Evolutionary conservation across 2,113 vertebrate genomes (phyloP), one percentile per base, ranked within the genome.

Genomic region (Tetrao urogallus): DNA sequence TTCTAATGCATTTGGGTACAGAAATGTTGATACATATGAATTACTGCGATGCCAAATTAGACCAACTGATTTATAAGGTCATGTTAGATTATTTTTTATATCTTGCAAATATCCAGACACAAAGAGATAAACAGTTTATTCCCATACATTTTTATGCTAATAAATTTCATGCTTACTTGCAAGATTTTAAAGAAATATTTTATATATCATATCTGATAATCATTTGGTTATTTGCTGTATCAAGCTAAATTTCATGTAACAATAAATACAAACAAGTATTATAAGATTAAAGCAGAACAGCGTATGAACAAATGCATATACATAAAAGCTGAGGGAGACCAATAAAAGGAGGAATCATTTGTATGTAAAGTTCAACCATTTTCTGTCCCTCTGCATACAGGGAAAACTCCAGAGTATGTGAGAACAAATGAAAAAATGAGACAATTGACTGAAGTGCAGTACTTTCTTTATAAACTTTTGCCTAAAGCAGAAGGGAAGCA

Each of bases 151-250:
- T 82, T 92, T 70, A 66, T 45, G 54, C 11, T 84, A 93, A 89
- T 43, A 18, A 92, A 76, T 91, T 89, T 56, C 47, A 85, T 1
- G 1, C 11, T 92, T 84, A 34, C n/a, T 85, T 82, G 34, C 10
- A 89, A 87, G 28, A 61, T 89, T 92, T 80, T 8, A 61, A 92
- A 61, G 64, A 87, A 75, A 64, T 89, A 91, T 60, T 80, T 87
- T 91, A 56, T 79, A 63, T 11, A 77, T 66, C 1, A 2, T 56
- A 61, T 17, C 34, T 92, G 56, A 83, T 71, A 82, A 82, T 60
- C 15, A 70, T 87, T 77, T 85, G 32, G 38, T 52, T 93, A 34
- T 76, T 66, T 56, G 25, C 12, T 63, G 34, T 67, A 86, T 77
- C 38, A 76, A 80, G 32, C 70, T 80, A 15, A 42, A 20, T 83